phyloP scores from a whole-genome alignment of 1,140 invertebrate species.

The Globodera ellingtonae region DNA sequence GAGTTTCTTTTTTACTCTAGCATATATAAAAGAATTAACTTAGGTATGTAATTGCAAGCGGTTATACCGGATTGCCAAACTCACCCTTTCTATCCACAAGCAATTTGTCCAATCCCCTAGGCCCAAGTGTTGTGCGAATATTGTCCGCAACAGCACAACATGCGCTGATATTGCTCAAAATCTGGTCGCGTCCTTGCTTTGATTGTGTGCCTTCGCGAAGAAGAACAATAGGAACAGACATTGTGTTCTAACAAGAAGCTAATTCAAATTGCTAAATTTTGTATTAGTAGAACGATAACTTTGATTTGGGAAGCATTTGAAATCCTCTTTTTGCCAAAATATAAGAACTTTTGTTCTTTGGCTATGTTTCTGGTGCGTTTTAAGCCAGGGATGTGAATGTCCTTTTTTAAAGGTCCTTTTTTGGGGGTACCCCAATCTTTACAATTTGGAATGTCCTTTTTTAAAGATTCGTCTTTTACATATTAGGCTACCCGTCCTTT shows the following conservation, averaged over 20 bases:
- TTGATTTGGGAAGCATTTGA: background rate
- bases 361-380: too few species aligned
- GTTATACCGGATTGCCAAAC: too few species aligned
- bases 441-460: too few species aligned
- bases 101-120: constrained; percentile 98
- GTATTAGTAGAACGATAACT: background rate
- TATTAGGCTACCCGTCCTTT: too few species aligned
- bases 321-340: background rate
- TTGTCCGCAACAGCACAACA: constrained; percentile 93
- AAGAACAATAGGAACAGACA: constrained; percentile 81
- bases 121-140: constrained; percentile 92
- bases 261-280: constrained; percentile 8
- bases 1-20: background rate
- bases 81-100: constrained; percentile 80
- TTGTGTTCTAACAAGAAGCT: constrained; percentile 21
- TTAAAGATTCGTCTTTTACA: too few species aligned
- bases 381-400: too few species aligned
- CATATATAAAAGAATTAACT: constrained; percentile 2
- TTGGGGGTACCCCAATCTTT: too few species aligned
- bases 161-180: constrained; percentile 99
- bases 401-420: too few species aligned
- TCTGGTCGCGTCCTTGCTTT: constrained; percentile 90
- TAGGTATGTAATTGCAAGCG: background rate
- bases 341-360: too few species aligned
- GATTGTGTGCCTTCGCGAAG: constrained; percentile 96